A percentile compares a stretch with the other conserved stretches of the same genome.
Evolutionary conservation across 2,797 vertebrate species (phyloP).

Genomic region (Alectoris magna): DNA sequence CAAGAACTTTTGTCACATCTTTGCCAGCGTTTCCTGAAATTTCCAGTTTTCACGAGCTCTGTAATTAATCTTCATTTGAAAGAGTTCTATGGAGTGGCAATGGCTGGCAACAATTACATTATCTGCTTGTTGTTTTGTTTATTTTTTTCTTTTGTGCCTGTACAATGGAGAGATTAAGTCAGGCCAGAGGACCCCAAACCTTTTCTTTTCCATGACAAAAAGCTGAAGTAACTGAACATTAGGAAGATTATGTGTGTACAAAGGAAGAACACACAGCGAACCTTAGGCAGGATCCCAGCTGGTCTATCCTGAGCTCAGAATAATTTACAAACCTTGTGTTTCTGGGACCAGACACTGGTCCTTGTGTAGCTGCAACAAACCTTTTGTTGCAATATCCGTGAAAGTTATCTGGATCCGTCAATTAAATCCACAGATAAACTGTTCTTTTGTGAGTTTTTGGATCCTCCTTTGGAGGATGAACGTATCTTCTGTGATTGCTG

Average conservation of each 20-base stretch:
- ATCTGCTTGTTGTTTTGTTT: not conserved
- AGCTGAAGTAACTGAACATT: accelerated
- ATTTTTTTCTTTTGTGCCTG: not conserved
- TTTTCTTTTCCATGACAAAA: not conserved
- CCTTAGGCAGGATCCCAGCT: not conserved
- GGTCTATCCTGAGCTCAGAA: not conserved
- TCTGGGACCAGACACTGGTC: not conserved
- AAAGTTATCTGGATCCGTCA: not conserved
- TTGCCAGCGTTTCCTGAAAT: not conserved
- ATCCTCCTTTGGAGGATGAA: not conserved
- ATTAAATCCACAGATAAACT: not conserved
- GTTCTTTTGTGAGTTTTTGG: not conserved
- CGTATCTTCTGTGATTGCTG: not conserved
- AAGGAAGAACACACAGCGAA: not conserved
- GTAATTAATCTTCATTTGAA: not conserved
- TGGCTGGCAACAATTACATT: not conserved
- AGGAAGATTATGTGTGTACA: not conserved
- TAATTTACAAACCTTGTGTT: not conserved
- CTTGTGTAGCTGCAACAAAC: not conserved
- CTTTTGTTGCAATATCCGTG: not conserved
- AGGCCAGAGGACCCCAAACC: not conserved
- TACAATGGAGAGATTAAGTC: not conserved
- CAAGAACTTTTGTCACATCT: accelerated
- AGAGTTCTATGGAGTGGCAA: not conserved
- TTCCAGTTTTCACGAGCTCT: not conserved